phyloP scores from a whole-genome alignment of 2,113 vertebrate genomes.

The Eulacestoma nigropectus region DNA sequence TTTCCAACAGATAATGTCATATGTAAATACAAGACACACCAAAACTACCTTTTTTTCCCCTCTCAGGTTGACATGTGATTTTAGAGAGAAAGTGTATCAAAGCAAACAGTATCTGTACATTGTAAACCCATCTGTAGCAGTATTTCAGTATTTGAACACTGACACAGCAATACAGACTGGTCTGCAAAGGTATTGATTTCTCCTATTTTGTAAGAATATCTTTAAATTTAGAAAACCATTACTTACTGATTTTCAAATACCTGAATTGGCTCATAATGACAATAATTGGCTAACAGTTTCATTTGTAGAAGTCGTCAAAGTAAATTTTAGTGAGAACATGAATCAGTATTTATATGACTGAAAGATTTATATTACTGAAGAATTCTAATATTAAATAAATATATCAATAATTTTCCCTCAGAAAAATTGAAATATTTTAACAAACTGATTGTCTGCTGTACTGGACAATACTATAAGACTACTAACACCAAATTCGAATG shows the following conservation, averaged over 20 bases:
- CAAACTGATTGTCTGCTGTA: not conserved
- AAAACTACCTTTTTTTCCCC: not conserved
- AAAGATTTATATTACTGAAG: not conserved
- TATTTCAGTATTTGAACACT: not conserved
- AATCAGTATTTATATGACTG: not conserved
- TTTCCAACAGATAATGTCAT: not conserved
- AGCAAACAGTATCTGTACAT: not conserved
- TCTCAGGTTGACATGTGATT: not conserved
- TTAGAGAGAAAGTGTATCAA: not conserved
- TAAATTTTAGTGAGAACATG: not conserved
- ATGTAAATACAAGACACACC: not conserved
- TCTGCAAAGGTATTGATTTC: not conserved
- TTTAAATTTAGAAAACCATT: not conserved
- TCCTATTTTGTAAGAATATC: not conserved
- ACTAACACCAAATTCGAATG: not conserved
- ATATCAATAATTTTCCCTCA: not conserved
- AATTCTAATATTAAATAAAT: not conserved
- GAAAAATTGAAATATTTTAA: not conserved
- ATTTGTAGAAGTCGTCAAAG: not conserved
- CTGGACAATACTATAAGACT: not conserved
- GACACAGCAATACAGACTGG: not conserved
- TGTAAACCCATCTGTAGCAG: not conserved
- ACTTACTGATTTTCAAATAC: not conserved
- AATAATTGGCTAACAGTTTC: not conserved
- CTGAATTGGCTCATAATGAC: not conserved